phyloP scores from a whole-genome alignment of 2,113 vertebrate genomes.

The Odocoileus virginianus region DNA sequence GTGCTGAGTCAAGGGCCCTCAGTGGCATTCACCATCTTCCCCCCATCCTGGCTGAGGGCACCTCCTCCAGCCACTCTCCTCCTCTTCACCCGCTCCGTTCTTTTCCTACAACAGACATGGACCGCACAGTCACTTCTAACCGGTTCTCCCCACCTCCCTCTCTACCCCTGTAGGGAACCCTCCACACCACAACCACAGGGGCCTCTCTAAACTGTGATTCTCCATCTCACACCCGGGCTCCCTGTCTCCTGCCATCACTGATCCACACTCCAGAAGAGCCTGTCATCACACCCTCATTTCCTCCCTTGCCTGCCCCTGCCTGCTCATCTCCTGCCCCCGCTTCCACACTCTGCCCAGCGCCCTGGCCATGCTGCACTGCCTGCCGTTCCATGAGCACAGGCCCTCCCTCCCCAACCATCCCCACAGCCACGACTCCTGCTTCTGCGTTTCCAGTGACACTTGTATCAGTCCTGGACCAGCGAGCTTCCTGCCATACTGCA shows the following conservation, averaged over 20 bases:
- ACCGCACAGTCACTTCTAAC: fast-evolving
- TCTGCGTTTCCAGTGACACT: not conserved
- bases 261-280: not conserved
- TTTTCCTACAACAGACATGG: not conserved
- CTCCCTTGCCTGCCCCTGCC: not conserved
- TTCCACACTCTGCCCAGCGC: fast-evolving
- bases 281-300: not conserved
- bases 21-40: not conserved
- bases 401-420: not conserved
- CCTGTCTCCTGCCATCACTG: not conserved
- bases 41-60: not conserved
- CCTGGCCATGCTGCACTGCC: not conserved
- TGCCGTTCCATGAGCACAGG: not conserved
- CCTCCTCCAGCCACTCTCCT: not conserved
- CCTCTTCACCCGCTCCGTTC: not conserved
- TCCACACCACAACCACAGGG: not conserved
- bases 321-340: not conserved
- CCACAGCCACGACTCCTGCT: not conserved
- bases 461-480: not conserved
- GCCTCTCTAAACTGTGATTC: not conserved
- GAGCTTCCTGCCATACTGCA: not conserved
- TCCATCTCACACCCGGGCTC: not conserved
- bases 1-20: not conserved
- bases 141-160: not conserved
- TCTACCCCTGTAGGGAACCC: not conserved